Base-by-base conservation (phyloP, 2,113 vertebrate genomes). In the Pagrus major region DNA sequence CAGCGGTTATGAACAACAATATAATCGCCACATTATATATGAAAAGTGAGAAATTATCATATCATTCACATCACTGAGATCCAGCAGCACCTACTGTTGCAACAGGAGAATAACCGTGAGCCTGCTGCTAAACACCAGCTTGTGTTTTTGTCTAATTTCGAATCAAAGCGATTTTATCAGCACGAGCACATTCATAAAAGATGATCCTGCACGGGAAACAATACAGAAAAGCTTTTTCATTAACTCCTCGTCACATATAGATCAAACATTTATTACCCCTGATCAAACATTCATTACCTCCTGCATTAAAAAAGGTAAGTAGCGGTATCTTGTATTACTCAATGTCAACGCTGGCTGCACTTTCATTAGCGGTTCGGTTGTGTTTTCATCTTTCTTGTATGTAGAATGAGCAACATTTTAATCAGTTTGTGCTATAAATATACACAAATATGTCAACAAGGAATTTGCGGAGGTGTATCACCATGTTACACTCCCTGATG, bases 251-350 rank as follows among this genome's bases (percentile, higher is more conserved):
- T 89, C 76, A 81, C 42, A 81, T 69, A 74, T 41, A 61, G 84
- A 89, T 89, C 76, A 86, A 89, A 89, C 86, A 87, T 90, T 75
- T 77, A 88, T 89, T 76, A 87, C 41, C 77, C 68, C 31, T 56
- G 77, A 89, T 92, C 76, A 92, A 91, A 92, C 81, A 88, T 86
- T 88, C 73, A 90, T 90, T 90, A 90, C 63, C 68, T 37, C 9
- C 47, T 29, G 76, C 79, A 60, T 81, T 75, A 75, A 67, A 49
- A 68, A 54, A 54, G 52, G 47, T 41, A 71, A 86, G 72, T 44
- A n/a, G 70, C 77, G 18, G 29, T 42, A 51, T 58, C 84, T 55
- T 2, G 9, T 74, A 56, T 88, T 85, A 86, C 54, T 89, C 82
- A 72, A 39, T 56, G 82, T 88, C 84, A 76, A 85, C 72, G 80